Evolutionary conservation across 2,113 vertebrate genomes (phyloP), one percentile per base, ranked within the genome.

Genomic region (Plecturocebus donacophilus): DNA sequence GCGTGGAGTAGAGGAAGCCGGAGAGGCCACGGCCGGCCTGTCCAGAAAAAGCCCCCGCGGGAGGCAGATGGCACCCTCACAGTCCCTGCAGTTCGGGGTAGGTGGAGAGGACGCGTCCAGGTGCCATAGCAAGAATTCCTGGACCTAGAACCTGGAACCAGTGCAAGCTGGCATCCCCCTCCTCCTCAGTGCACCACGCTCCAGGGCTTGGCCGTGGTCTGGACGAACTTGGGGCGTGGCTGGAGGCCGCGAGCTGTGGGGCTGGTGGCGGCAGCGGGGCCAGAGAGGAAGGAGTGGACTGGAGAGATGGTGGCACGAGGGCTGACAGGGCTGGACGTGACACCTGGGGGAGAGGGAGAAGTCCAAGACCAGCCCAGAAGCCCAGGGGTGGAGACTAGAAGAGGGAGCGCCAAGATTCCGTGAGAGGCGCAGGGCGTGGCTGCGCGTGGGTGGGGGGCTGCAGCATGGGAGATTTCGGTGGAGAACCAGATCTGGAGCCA

Each of bases 281-380:
- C 42, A 21, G 35, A 42, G 64, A 20, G 58, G 19, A 83, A 56
- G 38, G 64, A 42, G 19, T 25, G 0, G 40, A 19, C 27, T 49
- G 47, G 32, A 87, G n/a, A 35, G 49, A 45, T 0, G 5, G 75
- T 16, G 6, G 20, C 0, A 10, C 0, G 0, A 8, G 47, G 56
- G 45, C 9, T 12, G 35, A 42, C 58, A 70, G 12, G 75, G 16
- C 27, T 40, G 45, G 95, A 9, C 3, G 23, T 71, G 45, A 47
- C 54, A 86, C 7, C 38, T 0, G 68, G 17, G 2, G 40, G 54
- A 8, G 2, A 20, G 30, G 42, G 42, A 77, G 35, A 14, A 14
- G 27, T 25, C 73, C 14, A 45, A 45, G 73, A 25, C 42, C 73
- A 76, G 40, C 9, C 25, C 3, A 35, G 14, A 27, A 25, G 40